Percentiles rank a stretch among this genome's conserved stretches.
These are phyloP conservation scores for Chrysoperla carnea DNA, from an alignment of 1,140 invertebrate species.

Conservation along the genomic window DNA sequence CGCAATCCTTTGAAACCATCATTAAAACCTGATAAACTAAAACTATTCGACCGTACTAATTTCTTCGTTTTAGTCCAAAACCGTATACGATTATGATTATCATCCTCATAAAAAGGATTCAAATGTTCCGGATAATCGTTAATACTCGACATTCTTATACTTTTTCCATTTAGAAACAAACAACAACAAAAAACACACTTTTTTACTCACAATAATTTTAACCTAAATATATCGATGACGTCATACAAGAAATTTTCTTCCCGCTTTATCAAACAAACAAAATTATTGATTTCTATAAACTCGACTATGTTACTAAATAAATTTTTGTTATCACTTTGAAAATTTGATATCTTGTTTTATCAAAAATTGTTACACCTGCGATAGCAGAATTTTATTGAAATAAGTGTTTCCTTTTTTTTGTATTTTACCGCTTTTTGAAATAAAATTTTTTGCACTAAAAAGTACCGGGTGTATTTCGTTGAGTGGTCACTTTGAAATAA, in stretches of 20 bases:
- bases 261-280: not conserved
- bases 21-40: not conserved
- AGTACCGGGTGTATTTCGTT: no score
- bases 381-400: no score
- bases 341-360: no score
- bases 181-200: not conserved
- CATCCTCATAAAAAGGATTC: constrained; percentile 50
- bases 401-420: no score
- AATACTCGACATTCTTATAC: constrained; percentile 21
- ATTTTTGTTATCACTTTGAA: no score
- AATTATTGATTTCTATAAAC: not conserved
- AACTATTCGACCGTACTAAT: constrained; percentile 1
- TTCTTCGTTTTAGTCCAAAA: constrained; percentile 27
- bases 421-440: no score
- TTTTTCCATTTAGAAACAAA: constrained; percentile 11
- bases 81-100: constrained; percentile 34
- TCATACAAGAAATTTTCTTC: not conserved
- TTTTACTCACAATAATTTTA: not conserved
- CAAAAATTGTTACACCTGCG: no score
- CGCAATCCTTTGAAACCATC: not conserved
- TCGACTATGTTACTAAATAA: no score
- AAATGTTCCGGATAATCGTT: constrained; percentile 52
- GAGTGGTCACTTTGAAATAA: no score
- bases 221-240: not conserved
- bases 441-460: no score